Conservation (phyloP, 2,888 invertebrate species). For the Dryocosmus kuriphilus region DNA sequence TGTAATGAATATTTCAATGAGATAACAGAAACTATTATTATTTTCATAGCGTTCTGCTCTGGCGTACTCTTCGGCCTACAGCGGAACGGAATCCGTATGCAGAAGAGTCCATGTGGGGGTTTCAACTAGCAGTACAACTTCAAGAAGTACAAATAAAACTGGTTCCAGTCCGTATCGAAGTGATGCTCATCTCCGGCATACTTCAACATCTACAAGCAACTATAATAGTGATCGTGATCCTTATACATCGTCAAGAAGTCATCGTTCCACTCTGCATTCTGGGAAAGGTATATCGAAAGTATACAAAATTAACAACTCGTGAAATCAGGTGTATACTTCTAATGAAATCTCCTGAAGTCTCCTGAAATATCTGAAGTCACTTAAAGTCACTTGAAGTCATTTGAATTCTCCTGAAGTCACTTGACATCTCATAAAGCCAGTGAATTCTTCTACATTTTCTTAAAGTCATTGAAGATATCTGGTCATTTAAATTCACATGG, state of each 20-base stretch:
- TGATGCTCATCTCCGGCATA: slow-evolving; percentile 90
- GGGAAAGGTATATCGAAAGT: slow-evolving; percentile 64
- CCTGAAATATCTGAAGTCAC: too few relatives aligned
- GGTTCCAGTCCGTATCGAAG: slow-evolving; percentile 95
- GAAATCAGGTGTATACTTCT: too few relatives aligned
- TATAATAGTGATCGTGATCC: slow-evolving; percentile 82
- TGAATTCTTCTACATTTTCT: too few relatives aligned
- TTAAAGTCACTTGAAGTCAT: too few relatives aligned
- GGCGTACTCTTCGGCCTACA: slow-evolving; percentile 91
- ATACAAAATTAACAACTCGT: too few relatives aligned
- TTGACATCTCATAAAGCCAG: too few relatives aligned
- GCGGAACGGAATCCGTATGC: slow-evolving; percentile 83
- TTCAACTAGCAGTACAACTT: slow-evolving; percentile 96
- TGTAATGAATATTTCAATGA: slow-evolving; percentile 8
- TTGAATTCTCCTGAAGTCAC: too few relatives aligned
- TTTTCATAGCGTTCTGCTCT: slow-evolving; percentile 85
- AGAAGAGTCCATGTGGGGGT: slow-evolving; percentile 91
- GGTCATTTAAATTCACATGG: too few relatives aligned
- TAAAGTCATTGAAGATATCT: too few relatives aligned
- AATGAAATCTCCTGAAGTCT: too few relatives aligned
- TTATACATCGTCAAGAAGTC: slow-evolving; percentile 71
- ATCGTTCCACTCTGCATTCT: slow-evolving; percentile 65
- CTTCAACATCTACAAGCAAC: slow-evolving; percentile 92
- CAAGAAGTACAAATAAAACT: slow-evolving; percentile 95
- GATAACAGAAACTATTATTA: slow-evolving; percentile 20